Percentiles rank a stretch among this genome's conserved stretches.
Evolutionary conservation across 2,113 vertebrate genomes (phyloP).

Genomic region (Ciconia maguari): DNA sequence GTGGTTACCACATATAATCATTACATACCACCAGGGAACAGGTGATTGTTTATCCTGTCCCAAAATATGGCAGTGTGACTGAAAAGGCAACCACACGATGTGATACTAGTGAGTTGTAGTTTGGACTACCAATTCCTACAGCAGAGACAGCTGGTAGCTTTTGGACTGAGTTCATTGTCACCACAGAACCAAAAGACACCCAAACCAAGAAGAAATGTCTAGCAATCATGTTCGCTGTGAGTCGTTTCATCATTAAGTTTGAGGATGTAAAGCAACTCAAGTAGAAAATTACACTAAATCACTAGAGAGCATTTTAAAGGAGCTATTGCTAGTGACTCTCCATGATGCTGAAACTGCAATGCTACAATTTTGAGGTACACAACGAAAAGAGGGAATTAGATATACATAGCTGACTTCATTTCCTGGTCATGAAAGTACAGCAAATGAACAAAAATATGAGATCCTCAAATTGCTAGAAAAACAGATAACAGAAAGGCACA

Average conservation of each 20-base stretch:
- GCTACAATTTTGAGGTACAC: neutral
- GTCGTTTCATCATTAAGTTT: neutral
- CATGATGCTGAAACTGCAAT: neutral
- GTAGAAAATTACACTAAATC: slow-evolving; percentile 16
- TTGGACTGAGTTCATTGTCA: neutral
- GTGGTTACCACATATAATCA: neutral
- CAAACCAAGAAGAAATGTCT: neutral
- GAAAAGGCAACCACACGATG: neutral
- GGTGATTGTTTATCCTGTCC: neutral
- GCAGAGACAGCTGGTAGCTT: neutral
- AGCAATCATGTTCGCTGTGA: neutral
- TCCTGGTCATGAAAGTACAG: neutral
- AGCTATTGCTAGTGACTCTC: neutral
- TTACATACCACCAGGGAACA: neutral
- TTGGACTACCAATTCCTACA: neutral
- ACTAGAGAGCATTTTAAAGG: neutral
- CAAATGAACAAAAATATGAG: slow-evolving; percentile 11
- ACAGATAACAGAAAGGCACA: neutral
- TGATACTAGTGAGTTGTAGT: neutral
- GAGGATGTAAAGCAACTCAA: neutral
- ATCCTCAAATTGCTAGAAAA: slow-evolving; percentile 15
- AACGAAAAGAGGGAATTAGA: neutral
- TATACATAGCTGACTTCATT: neutral
- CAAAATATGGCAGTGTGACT: neutral
- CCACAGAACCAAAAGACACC: neutral